phyloP scores from a whole-genome alignment of 2,888 invertebrate genomes.

The Schizaphis graminum region DNA sequence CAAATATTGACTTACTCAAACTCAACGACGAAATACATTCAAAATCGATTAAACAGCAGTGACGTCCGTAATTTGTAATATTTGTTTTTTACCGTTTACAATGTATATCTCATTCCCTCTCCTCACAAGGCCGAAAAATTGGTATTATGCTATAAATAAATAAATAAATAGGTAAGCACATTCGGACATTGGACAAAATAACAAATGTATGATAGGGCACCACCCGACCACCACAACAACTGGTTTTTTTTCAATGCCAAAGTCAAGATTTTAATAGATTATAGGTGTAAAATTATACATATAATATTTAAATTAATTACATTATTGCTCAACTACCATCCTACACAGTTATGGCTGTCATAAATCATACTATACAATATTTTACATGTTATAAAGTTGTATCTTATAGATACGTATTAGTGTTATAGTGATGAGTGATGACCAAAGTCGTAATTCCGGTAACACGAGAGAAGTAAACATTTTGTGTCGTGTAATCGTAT shows the following conservation, averaged over 20 bases:
- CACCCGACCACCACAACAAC: background rate
- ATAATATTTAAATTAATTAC: background rate
- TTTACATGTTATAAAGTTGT: too few species aligned
- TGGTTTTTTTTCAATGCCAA: constrained; percentile 3
- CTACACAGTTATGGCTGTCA: background rate
- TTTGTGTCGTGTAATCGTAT: too few species aligned
- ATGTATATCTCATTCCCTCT: background rate
- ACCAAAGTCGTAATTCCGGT: too few species aligned
- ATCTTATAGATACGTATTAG: too few species aligned
- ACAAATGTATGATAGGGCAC: background rate
- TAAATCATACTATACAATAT: background rate
- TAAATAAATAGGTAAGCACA: background rate
- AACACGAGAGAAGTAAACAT: too few species aligned
- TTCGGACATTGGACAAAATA: background rate
- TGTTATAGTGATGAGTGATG: too few species aligned
- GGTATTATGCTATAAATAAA: background rate
- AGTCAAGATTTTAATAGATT: background rate
- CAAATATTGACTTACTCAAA: background rate
- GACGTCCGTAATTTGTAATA: background rate
- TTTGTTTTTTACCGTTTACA: background rate
- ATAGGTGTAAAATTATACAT: background rate
- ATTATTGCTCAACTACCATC: background rate
- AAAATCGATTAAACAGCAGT: background rate
- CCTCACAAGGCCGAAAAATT: background rate
- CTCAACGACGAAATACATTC: background rate